phyloP scores from a whole-genome alignment of 2,797 vertebrate species.

The Mormyrops attenuatus region DNA sequence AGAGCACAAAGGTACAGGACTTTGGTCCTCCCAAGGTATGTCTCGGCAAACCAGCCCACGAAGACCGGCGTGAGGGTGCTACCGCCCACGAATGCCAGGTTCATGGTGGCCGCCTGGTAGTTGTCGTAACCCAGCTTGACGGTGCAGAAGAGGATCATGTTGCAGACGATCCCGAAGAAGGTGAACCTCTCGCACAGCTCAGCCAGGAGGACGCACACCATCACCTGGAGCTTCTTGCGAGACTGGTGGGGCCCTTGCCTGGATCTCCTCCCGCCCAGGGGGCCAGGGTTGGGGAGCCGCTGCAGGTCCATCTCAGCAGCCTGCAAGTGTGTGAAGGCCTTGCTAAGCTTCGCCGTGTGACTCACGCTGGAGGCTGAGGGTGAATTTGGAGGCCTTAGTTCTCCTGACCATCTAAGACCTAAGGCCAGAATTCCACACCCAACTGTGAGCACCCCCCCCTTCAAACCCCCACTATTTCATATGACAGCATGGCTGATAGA shows the following conservation, averaged over 20 bases:
- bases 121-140: constrained; percentile 74
- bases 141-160: constrained; percentile 87
- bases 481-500: background rate
- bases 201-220: constrained; percentile 77
- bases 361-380: constrained; percentile 28
- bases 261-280: constrained; percentile 24
- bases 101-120: constrained; percentile 76
- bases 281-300: background rate
- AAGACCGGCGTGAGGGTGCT: constrained; percentile 70
- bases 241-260: constrained; percentile 28
- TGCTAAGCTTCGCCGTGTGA: constrained; percentile 29
- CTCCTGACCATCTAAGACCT: constrained; percentile 30
- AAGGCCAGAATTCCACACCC: constrained; percentile 66
- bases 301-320: constrained; percentile 27
- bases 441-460: constrained; percentile 42
- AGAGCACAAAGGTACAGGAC: constrained; percentile 73
- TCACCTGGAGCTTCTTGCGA: constrained; percentile 67
- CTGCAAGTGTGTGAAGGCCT: constrained; percentile 49
- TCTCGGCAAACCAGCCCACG: constrained; percentile 73
- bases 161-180: constrained; percentile 87
- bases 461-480: background rate
- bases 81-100: constrained; percentile 79
- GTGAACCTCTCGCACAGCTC: constrained; percentile 85
- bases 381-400: constrained; percentile 32
- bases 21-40: constrained; percentile 66